Evolutionary conservation across 2,113 vertebrate species (phyloP).

Genomic region (Glareola pratincola): DNA sequence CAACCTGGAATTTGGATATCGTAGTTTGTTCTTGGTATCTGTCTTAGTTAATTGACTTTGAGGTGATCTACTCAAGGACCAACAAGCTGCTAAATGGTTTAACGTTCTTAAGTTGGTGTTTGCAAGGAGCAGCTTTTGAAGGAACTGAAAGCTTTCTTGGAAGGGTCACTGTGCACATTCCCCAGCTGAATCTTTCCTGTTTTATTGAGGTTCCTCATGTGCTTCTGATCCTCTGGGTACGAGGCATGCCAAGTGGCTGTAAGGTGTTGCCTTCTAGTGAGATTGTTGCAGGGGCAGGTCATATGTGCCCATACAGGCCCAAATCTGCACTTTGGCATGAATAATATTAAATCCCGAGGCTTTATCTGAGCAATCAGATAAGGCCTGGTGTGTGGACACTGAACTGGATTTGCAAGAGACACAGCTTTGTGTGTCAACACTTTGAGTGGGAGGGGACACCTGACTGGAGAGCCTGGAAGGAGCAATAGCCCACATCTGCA

Average conservation of each 20-base stretch:
- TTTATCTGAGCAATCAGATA: not conserved
- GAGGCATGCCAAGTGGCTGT: not conserved
- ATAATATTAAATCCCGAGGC: not conserved
- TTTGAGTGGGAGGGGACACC: not conserved
- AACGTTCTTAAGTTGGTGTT: not conserved
- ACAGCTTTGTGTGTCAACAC: conserved; percentile 12
- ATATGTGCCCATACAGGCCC: not conserved
- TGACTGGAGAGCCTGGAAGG: not conserved
- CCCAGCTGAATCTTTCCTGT: not conserved
- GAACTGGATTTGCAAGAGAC: conserved; percentile 29
- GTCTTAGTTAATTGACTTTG: not conserved
- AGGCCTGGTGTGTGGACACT: not conserved
- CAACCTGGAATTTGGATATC: not conserved
- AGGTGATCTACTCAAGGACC: not conserved
- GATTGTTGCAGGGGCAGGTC: not conserved
- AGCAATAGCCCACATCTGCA: not conserved
- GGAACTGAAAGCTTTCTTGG: not conserved
- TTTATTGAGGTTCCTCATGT: not conserved
- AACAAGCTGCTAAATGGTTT: not conserved
- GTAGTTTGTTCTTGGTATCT: not conserved
- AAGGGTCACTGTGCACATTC: fast-evolving
- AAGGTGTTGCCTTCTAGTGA: not conserved
- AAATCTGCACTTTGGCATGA: not conserved
- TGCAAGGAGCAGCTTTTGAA: not conserved
- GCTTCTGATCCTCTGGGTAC: not conserved